phyloP scores from a whole-genome alignment of 64 coral and sea anemone genomes.

The Dendronephthya gigantea region DNA sequence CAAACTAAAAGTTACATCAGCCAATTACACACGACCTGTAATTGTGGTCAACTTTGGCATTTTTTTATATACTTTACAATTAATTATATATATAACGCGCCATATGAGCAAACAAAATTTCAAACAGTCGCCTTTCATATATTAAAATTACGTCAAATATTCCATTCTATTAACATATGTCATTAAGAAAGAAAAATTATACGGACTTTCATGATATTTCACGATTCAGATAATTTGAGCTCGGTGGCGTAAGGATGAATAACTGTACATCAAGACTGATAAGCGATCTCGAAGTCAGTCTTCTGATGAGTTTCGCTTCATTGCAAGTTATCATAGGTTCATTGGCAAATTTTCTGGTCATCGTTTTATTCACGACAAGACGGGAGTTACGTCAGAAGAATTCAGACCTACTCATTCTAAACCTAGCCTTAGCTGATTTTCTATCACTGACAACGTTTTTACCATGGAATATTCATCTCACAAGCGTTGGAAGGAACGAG shows the following conservation, averaged over 20 bases:
- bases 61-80: no score
- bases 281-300: background rate
- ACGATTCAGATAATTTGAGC: no score
- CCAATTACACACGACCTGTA: no score
- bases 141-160: no score
- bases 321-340: background rate
- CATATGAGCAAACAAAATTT: no score
- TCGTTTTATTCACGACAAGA: background rate
- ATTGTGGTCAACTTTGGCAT: no score
- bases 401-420: background rate
- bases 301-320: background rate
- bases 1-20: no score
- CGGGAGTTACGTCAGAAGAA: background rate
- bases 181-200: no score
- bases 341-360: background rate
- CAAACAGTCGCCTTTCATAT: no score
- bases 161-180: no score
- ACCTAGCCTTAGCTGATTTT: background rate
- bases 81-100: background rate
- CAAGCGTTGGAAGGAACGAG: background rate
- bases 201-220: no score
- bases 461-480: constrained; percentile 3
- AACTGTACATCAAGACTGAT: background rate
- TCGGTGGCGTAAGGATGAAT: background rate
- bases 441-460: constrained; percentile 8